phyloP scores from a whole-genome alignment of 2,888 invertebrate genomes.

The Arge pagana region DNA sequence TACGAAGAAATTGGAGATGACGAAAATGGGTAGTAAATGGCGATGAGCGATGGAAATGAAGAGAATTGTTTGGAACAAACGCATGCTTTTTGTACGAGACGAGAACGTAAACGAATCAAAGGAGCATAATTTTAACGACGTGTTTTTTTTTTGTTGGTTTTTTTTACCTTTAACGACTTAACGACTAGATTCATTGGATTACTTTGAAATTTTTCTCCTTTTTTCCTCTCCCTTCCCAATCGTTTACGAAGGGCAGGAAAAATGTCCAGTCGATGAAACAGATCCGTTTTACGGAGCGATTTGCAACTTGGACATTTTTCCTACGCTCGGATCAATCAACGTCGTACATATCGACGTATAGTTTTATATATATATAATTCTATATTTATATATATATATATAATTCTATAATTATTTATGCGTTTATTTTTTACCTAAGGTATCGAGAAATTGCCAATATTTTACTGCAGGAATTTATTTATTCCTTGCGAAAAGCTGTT shows the following conservation, averaged over 20 bases:
- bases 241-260: not conserved
- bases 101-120: constrained; percentile 24
- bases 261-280: not conserved
- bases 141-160: too few relatives aligned
- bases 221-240: too few relatives aligned
- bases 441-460: too few relatives aligned
- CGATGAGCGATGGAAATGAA: constrained; percentile 1
- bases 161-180: constrained; percentile 33
- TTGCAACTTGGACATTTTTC: not conserved
- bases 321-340: not conserved
- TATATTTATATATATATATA: not conserved
- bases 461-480: too few relatives aligned
- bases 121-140: constrained; percentile 35
- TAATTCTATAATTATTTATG: constrained; percentile 8
- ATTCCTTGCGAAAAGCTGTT: too few relatives aligned
- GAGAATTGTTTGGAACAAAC: not conserved
- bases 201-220: not conserved
- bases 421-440: not conserved
- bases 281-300: not conserved
- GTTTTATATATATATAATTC: not conserved
- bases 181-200: constrained; percentile 28
- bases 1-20: not conserved
- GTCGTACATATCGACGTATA: too few relatives aligned
- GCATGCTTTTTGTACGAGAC: constrained; percentile 9
- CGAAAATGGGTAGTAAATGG: not conserved